phyloP scores from a whole-genome alignment of 2,113 vertebrate species.

The Xenotilapia flavipinnis region DNA sequence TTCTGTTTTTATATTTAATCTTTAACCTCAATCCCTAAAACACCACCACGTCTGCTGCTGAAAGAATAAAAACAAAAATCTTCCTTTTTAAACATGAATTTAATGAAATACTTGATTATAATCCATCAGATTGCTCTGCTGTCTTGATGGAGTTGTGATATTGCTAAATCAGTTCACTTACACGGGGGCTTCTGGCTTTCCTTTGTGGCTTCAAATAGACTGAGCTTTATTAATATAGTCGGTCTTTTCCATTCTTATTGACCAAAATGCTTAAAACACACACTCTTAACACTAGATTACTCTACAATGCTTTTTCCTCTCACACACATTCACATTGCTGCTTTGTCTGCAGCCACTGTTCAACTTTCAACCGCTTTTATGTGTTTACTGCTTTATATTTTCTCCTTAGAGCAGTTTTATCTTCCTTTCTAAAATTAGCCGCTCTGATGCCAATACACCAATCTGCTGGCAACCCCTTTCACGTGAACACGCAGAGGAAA shows the following conservation, averaged over 20 bases:
- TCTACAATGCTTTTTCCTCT: not conserved
- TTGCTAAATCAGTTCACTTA: not conserved
- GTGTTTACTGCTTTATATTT: not conserved
- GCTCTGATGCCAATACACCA: not conserved
- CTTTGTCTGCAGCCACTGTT: not conserved
- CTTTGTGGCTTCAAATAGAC: not conserved
- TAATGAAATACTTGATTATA: not conserved
- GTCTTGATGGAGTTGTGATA: not conserved
- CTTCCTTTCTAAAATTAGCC: not conserved
- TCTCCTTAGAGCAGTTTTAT: not conserved
- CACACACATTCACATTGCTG: not conserved
- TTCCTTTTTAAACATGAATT: not conserved
- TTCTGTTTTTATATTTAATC: not conserved
- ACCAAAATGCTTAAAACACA: not conserved
- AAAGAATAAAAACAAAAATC: not conserved
- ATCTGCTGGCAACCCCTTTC: not conserved
- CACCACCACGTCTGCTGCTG: not conserved
- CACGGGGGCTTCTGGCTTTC: accelerated
- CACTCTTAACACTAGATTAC: not conserved
- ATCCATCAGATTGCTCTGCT: not conserved
- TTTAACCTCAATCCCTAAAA: not conserved
- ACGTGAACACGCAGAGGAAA: not conserved
- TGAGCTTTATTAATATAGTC: not conserved
- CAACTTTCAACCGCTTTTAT: not conserved
- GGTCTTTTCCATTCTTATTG: not conserved